Conservation (phyloP, 2,888 invertebrate species). For the Drosophila affinis region DNA sequence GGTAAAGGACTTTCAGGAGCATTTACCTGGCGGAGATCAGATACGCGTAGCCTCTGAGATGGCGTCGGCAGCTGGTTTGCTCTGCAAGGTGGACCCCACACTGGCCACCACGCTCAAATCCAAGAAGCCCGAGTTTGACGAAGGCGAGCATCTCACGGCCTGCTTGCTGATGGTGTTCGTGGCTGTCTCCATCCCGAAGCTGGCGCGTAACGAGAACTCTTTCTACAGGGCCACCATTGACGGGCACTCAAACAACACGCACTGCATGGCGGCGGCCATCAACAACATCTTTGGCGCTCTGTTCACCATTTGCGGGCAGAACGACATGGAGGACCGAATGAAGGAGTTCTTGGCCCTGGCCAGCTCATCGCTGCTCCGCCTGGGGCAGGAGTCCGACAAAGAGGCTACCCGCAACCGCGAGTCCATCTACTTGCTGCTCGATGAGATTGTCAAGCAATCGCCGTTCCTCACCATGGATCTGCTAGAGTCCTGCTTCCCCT, state of each 20-base stretch:
- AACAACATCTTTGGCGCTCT: slow-evolving; percentile 98
- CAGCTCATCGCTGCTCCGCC: slow-evolving; percentile 95
- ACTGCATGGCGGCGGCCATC: slow-evolving; percentile 98
- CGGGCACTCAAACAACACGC: slow-evolving; percentile 99
- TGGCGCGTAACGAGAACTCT: slow-evolving; percentile 95
- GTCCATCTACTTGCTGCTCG: slow-evolving; percentile 97
- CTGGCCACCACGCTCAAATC: slow-evolving; percentile 94
- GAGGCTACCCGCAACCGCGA: slow-evolving; percentile 97
- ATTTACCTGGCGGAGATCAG: slow-evolving; percentile 94
- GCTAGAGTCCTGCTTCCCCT: slow-evolving; percentile 99
- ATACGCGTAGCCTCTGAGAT: slow-evolving; percentile 97
- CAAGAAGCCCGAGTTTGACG: slow-evolving; percentile 94
- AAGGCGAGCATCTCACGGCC: slow-evolving; percentile 96
- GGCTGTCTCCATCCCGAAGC: slow-evolving; percentile 97
- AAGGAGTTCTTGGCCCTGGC: slow-evolving; percentile 97
- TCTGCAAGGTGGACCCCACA: slow-evolving; percentile 97
- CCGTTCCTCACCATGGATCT: slow-evolving; percentile 99
- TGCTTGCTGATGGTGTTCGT: slow-evolving; percentile 99
- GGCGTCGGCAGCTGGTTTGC: slow-evolving; percentile 97
- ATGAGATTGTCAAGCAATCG: slow-evolving; percentile 98
- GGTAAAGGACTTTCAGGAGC: slow-evolving; percentile 96
- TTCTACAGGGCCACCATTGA: slow-evolving; percentile 94
- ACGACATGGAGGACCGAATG: slow-evolving; percentile 98
- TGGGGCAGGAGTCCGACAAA: slow-evolving; percentile 97
- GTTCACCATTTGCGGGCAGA: slow-evolving; percentile 97